These are phyloP conservation scores for Ethmia dodecea DNA, from an alignment of 2,888 invertebrate species.

Conservation along the genomic window DNA sequence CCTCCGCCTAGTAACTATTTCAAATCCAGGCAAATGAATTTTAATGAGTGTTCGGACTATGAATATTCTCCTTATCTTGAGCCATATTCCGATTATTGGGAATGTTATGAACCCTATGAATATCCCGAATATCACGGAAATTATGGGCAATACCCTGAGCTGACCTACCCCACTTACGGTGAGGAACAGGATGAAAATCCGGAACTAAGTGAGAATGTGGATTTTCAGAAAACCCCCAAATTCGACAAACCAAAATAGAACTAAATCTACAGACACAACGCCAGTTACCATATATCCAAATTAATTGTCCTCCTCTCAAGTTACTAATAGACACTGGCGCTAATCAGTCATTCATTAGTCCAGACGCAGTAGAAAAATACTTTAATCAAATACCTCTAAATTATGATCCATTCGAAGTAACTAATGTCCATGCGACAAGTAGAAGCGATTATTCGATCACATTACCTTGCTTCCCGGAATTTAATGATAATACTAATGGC, in stretches of 20 bases:
- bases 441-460: neutral
- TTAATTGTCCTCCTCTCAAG: slow-evolving; percentile 13
- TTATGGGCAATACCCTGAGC: neutral
- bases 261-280: slow-evolving; percentile 14
- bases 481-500: neutral
- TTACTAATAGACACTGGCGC: slow-evolving; percentile 17
- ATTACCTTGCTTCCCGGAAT: neutral
- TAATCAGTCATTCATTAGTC: slow-evolving; percentile 15
- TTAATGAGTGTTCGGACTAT: neutral
- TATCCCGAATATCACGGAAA: neutral
- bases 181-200: neutral
- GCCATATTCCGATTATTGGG: neutral
- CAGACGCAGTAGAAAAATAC: slow-evolving; percentile 12
- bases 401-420: slow-evolving; percentile 6
- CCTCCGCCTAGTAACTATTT: neutral
- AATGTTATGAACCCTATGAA: neutral
- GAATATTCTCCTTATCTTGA: neutral
- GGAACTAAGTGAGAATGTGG: neutral
- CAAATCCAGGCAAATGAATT: neutral
- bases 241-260: slow-evolving; percentile 11
- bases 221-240: slow-evolving; percentile 8
- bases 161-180: neutral
- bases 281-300: slow-evolving; percentile 13
- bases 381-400: slow-evolving; percentile 7
- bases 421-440: neutral